These are phyloP conservation scores for Haemorhous mexicanus DNA, from an alignment of 2,113 vertebrate species.

Conservation along the genomic window DNA sequence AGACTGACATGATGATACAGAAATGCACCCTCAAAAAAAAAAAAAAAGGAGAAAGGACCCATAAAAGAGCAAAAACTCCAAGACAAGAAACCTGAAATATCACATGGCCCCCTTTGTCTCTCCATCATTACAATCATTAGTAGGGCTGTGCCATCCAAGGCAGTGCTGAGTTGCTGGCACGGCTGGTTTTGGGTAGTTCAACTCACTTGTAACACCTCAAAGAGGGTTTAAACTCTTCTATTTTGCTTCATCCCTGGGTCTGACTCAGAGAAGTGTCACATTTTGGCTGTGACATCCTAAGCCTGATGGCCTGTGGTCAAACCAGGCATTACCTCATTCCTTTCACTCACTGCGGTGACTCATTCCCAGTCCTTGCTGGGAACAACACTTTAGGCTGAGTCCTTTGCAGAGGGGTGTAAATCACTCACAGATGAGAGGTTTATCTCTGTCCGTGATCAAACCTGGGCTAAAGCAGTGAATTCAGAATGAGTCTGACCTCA, in stretches of 20 bases:
- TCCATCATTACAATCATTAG: not conserved
- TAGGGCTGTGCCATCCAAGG: not conserved
- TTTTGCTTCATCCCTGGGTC: not conserved
- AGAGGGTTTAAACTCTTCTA: not conserved
- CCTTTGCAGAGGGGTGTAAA: not conserved
- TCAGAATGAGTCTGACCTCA: not conserved
- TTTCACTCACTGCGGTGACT: not conserved
- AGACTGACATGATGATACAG: not conserved
- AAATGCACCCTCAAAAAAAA: not conserved
- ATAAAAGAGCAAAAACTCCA: not conserved
- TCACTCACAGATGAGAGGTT: not conserved
- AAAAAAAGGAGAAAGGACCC: not conserved
- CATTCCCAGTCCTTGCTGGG: not conserved
- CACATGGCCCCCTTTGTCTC: fast-evolving
- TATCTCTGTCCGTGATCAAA: not conserved
- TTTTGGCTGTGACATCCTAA: not conserved
- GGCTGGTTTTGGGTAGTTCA: not conserved
- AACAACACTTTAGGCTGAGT: not conserved
- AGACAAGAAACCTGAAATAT: not conserved
- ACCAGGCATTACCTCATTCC: not conserved
- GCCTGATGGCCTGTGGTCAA: not conserved
- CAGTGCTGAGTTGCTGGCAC: not conserved
- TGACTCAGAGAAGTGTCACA: not conserved
- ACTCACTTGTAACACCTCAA: not conserved
- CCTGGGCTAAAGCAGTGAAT: not conserved